Conservation (phyloP, 2,797 vertebrate genomes). For the Ctenopoma kingsleyae region DNA sequence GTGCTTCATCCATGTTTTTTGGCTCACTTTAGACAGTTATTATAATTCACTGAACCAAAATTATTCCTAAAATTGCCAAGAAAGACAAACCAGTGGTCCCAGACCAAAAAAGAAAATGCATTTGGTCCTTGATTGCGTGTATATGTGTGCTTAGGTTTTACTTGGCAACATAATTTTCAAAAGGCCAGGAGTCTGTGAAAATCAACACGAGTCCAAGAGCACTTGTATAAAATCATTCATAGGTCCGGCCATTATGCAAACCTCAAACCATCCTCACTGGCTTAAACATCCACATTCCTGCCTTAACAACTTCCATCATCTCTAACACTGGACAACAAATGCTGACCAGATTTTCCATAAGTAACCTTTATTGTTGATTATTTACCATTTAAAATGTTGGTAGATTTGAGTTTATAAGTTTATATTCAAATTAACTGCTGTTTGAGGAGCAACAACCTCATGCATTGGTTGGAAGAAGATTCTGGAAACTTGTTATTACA, state of each 20-base stretch:
- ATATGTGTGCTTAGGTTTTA: slow-evolving; percentile 61
- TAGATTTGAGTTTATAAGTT: slow-evolving; percentile 68
- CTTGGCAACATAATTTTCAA: slow-evolving; percentile 45
- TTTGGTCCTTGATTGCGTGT: slow-evolving; percentile 19
- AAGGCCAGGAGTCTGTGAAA: slow-evolving; percentile 43
- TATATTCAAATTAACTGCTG: slow-evolving; percentile 61
- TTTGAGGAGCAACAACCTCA: slow-evolving; percentile 54
- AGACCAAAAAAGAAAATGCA: slow-evolving; percentile 35
- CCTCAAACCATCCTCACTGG: slow-evolving; percentile 65
- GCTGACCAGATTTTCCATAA: slow-evolving; percentile 55
- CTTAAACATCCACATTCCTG: slow-evolving; percentile 59
- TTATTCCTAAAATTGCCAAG: slow-evolving; percentile 11
- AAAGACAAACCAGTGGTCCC: slow-evolving; percentile 14
- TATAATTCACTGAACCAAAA: slow-evolving; percentile 15
- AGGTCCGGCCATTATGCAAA: slow-evolving; percentile 63
- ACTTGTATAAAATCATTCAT: slow-evolving; percentile 57
- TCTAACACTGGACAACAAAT: slow-evolving; percentile 46
- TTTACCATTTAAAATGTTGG: slow-evolving; percentile 50
- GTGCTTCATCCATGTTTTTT: not conserved
- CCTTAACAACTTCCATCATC: slow-evolving; percentile 54
- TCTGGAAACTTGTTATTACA: slow-evolving; percentile 67
- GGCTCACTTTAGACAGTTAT: not conserved
- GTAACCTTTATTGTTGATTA: slow-evolving; percentile 61
- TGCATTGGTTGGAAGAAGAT: slow-evolving; percentile 38
- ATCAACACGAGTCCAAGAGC: slow-evolving; percentile 37